Percentiles rank a stretch among this genome's conserved stretches.
These are phyloP conservation scores for Thalassophryne amazonica DNA, from an alignment of 2,797 vertebrate species.

Conservation along the genomic window DNA sequence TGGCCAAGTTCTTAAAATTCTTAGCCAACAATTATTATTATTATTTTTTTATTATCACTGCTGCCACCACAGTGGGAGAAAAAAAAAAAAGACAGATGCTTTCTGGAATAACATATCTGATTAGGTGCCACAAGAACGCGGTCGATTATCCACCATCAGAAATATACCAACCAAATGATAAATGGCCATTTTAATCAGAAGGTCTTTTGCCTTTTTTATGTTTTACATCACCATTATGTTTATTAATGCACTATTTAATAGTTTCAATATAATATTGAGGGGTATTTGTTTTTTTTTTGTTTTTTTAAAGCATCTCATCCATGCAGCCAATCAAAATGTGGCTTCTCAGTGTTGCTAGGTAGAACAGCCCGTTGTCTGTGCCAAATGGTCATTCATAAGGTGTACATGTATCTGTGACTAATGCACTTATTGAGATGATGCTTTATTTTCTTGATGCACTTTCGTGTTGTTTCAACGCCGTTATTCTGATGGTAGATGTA, in stretches of 20 bases:
- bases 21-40: too few species aligned
- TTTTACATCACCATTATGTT: not conserved
- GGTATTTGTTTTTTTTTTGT: too few species aligned
- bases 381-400: conserved; percentile 51
- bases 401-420: not conserved
- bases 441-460: conserved; percentile 21
- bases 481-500: not conserved
- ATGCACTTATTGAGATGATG: not conserved
- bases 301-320: too few species aligned
- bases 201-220: not conserved
- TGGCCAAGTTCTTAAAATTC: too few species aligned
- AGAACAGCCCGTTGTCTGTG: conserved; percentile 28
- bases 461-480: not conserved
- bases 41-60: too few species aligned
- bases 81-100: too few species aligned
- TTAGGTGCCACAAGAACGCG: not conserved
- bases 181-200: not conserved
- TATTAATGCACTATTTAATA: too few species aligned
- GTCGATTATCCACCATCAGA: not conserved
- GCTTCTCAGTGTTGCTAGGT: conserved; percentile 15
- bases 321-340: conserved; percentile 4
- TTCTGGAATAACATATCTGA: too few species aligned
- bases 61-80: too few species aligned
- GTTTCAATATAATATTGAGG: too few species aligned
- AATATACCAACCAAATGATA: not conserved